These are phyloP conservation scores for Penaeus monodon DNA, from an alignment of 2,888 invertebrate species.

Conservation along the genomic window DNA sequence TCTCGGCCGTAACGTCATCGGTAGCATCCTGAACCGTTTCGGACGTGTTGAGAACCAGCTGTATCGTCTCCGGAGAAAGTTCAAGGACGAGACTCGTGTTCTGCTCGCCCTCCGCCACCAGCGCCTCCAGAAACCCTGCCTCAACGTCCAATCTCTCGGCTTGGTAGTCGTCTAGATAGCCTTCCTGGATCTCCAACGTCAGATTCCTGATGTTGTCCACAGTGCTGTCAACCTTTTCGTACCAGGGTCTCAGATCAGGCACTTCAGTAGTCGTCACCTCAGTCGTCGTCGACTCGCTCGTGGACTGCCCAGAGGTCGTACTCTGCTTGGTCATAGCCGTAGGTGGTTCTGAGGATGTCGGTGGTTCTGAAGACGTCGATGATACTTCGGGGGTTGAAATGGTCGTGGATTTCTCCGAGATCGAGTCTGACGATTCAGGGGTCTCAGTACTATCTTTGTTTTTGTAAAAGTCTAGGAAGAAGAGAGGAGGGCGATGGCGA, in stretches of 20 bases:
- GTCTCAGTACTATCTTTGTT: not conserved
- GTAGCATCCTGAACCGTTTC: not conserved
- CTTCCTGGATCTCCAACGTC: not conserved
- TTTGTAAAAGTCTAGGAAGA: not conserved
- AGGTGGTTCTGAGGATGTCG: not conserved
- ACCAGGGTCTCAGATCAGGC: not conserved
- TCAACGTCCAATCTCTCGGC: conserved; percentile 13
- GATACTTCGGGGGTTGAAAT: not conserved
- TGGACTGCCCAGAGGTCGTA: not conserved
- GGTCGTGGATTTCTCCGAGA: not conserved
- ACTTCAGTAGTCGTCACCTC: not conserved
- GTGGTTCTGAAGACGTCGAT: not conserved
- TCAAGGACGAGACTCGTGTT: not conserved
- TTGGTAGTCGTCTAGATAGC: not conserved
- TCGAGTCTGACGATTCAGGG: not conserved
- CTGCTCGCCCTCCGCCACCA: conserved; percentile 16
- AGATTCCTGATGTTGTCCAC: not conserved
- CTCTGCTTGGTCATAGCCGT: not conserved
- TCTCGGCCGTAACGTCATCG: not conserved
- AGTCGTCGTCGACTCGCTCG: not conserved
- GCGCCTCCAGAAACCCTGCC: conserved; percentile 7
- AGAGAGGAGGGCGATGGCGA: no score
- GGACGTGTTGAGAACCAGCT: not conserved
- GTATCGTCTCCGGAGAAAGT: not conserved
- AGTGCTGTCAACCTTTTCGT: not conserved